A percentile compares a stretch with the other conserved stretches of the same genome.
These are phyloP conservation scores for Zaprionus ornatus DNA, from an alignment of 1,140 invertebrate species.

Conservation along the genomic window DNA sequence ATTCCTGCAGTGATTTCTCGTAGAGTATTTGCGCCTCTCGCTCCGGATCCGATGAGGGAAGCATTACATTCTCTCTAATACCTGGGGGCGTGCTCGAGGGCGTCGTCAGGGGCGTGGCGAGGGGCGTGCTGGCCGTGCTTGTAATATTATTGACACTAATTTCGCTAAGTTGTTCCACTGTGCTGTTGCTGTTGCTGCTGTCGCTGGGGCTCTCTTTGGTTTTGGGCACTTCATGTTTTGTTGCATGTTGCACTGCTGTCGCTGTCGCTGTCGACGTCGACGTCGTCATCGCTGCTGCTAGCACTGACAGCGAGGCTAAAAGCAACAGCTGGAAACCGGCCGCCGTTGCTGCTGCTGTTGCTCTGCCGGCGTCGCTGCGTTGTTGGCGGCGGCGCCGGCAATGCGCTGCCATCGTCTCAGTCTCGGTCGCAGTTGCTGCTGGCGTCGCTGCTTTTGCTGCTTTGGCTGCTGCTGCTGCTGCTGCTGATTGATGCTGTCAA, in stretches of 20 bases:
- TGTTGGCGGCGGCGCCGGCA: conserved; percentile 51
- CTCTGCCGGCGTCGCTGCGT: conserved; percentile 53
- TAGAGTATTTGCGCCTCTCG: conserved; percentile 77
- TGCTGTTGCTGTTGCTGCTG: neutral
- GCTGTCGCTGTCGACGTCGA: conserved; percentile 5
- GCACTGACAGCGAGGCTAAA: conserved; percentile 48
- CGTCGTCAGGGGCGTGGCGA: conserved; percentile 15
- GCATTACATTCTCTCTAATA: conserved; percentile 78
- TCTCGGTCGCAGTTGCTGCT: conserved; percentile 9
- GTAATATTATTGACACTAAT: conserved; percentile 47
- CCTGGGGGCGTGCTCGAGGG: conserved; percentile 30
- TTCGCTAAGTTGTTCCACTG: conserved; percentile 36
- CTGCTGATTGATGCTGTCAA: conserved; percentile 83
- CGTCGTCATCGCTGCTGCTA: conserved; percentile 52
- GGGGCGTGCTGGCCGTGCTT: conserved; percentile 24
- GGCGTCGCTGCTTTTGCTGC: conserved; percentile 11
- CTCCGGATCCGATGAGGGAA: conserved; percentile 77
- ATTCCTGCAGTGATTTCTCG: conserved; percentile 78
- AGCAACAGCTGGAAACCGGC: conserved; percentile 46
- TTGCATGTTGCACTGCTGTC: conserved; percentile 21
- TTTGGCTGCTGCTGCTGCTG: conserved; percentile 49
- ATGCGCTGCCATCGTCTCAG: conserved; percentile 55
- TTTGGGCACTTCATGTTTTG: conserved; percentile 27
- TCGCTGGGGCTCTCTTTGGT: conserved; percentile 41
- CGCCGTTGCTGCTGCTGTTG: conserved; percentile 29